These are phyloP conservation scores for Daphoenositta chrysoptera DNA, from an alignment of 2,113 vertebrate species.

Conservation along the genomic window DNA sequence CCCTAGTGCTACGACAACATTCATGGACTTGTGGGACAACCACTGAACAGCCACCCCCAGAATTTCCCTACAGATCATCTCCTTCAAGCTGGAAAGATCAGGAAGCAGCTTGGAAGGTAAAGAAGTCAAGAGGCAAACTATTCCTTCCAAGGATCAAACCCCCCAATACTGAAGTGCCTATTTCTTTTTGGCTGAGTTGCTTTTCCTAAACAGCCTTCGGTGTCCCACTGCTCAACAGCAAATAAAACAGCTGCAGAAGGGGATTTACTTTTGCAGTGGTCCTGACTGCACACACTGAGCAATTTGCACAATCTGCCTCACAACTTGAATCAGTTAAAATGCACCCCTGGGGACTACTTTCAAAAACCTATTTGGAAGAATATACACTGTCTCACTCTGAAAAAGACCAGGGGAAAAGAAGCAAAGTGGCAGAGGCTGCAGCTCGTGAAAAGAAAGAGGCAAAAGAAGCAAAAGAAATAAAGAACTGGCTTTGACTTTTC, in stretches of 20 bases:
- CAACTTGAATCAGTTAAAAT: constrained; percentile 6
- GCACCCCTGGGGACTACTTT: constrained; percentile 29
- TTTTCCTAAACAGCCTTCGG: neutral
- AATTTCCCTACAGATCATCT: neutral
- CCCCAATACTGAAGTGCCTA: neutral
- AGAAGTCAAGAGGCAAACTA: neutral
- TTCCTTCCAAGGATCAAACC: neutral
- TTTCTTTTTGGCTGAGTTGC: neutral
- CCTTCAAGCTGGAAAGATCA: neutral
- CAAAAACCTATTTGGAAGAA: constrained; percentile 39
- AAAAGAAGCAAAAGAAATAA: neutral
- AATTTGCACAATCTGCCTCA: constrained; percentile 62
- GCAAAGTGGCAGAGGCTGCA: neutral
- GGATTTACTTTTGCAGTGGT: constrained; percentile 39
- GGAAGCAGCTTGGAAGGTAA: neutral
- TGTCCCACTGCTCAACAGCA: constrained; percentile 47
- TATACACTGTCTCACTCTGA: neutral
- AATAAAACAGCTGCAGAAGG: constrained; percentile 48
- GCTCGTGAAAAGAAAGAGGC: neutral
- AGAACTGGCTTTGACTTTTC: neutral
- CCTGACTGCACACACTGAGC: constrained; percentile 33
- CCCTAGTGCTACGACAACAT: neutral
- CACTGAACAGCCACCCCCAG: neutral
- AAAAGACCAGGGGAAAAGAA: neutral
- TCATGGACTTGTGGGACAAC: neutral